These are phyloP conservation scores for Metacarcinus magister DNA, from an alignment of 2,888 invertebrate genomes.

Conservation along the genomic window DNA sequence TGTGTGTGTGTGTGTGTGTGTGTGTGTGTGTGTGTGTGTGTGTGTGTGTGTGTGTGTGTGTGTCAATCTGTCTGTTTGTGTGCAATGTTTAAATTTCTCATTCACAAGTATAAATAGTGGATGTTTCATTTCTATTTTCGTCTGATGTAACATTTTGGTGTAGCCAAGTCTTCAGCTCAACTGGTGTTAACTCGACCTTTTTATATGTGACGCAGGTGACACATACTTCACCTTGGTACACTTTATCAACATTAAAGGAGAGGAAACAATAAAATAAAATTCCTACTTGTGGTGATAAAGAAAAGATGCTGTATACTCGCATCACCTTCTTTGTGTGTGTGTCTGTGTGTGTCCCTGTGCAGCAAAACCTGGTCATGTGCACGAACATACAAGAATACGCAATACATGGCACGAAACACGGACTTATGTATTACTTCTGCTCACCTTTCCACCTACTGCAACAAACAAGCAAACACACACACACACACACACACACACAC, in stretches of 20 bases:
- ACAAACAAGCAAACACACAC: background rate
- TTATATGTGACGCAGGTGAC: background rate
- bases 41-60: conserved; percentile 37
- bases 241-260: background rate
- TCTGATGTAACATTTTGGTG: conserved; percentile 12
- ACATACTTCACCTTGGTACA: background rate
- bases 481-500: conserved; percentile 50
- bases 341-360: background rate
- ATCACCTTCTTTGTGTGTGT: background rate
- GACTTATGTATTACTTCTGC: background rate
- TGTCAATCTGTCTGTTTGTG: background rate
- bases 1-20: conserved; percentile 46
- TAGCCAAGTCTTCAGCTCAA: background rate
- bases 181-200: background rate
- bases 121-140: background rate
- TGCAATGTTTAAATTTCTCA: background rate
- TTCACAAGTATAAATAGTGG: background rate
- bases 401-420: background rate
- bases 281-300: background rate
- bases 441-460: background rate
- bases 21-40: conserved; percentile 50
- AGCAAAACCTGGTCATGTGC: background rate
- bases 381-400: no score
- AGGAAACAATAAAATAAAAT: background rate
- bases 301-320: background rate